Evolutionary conservation across 2,888 invertebrate genomes (phyloP).

Genomic region (Pinctada fucata): DNA sequence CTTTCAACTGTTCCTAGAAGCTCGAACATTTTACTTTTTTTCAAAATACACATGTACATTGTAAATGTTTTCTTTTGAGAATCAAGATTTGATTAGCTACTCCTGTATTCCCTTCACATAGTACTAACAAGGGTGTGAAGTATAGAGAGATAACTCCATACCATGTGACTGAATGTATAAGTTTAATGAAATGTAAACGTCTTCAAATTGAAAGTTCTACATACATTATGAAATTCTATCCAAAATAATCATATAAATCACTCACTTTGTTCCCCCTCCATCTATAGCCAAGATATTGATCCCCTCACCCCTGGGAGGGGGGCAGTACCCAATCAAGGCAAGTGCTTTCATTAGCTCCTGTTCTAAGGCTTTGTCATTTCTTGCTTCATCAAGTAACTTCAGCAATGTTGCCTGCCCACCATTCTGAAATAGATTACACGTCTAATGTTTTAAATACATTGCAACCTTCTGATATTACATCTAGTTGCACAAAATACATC

Average conservation of each 20-base stretch:
- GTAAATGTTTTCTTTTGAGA: too few species aligned
- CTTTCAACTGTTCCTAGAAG: too few species aligned
- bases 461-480: background rate
- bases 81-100: too few species aligned
- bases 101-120: too few species aligned
- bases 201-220: too few species aligned
- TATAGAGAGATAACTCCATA: too few species aligned
- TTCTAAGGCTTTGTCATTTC: slow-evolving; percentile 42
- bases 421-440: slow-evolving; percentile 78
- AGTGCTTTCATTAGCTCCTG: slow-evolving; percentile 79
- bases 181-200: too few species aligned
- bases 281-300: slow-evolving; percentile 90
- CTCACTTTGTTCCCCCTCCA: slow-evolving; percentile 88
- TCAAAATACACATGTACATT: too few species aligned
- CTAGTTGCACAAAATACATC: background rate
- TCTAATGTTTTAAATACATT: background rate
- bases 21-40: too few species aligned
- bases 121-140: too few species aligned
- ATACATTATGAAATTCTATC: too few species aligned
- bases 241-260: background rate
- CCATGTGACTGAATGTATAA: too few species aligned
- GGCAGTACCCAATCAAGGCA: slow-evolving; percentile 85
- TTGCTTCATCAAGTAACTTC: slow-evolving; percentile 76
- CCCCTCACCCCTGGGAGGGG: slow-evolving; percentile 85
- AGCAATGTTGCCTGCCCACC: slow-evolving; percentile 84